Evolutionary conservation across 2,888 invertebrate genomes (phyloP).

Genomic region (Thelaira solivaga): DNA sequence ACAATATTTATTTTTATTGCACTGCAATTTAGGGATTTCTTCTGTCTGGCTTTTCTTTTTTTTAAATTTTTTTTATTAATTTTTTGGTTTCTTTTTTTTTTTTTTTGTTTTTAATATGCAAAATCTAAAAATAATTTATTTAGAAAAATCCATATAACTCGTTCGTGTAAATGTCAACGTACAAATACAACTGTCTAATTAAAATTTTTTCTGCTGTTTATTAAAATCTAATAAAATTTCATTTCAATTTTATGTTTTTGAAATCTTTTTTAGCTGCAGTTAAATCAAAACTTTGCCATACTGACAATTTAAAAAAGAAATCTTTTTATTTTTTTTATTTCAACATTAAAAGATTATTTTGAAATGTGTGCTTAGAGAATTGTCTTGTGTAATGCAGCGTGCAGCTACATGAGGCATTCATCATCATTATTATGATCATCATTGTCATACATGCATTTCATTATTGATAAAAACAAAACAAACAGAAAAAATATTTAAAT

Average conservation of each 20-base stretch:
- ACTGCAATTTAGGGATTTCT: constrained; percentile 22
- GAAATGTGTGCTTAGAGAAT: constrained; percentile 44
- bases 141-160: constrained; percentile 37
- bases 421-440: background rate
- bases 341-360: constrained; percentile 6
- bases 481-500: constrained; percentile 32
- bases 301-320: constrained; percentile 6
- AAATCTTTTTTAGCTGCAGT: background rate
- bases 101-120: background rate
- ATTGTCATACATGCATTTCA: constrained; percentile 15
- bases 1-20: background rate
- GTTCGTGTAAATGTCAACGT: constrained; percentile 55
- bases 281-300: constrained; percentile 33
- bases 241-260: constrained; percentile 2
- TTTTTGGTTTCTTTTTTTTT: no score
- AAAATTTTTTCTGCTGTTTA: constrained; percentile 46
- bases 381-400: constrained; percentile 37
- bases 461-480: background rate
- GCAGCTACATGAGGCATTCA: constrained; percentile 23
- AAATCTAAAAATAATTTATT: constrained; percentile 48
- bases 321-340: background rate
- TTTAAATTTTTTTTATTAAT: no score
- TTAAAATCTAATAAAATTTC: constrained; percentile 24
- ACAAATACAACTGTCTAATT: constrained; percentile 61
- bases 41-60: constrained; percentile 1